Evolutionary conservation across 2,888 invertebrate species (phyloP), one percentile per base, ranked within the genome.

Genomic region (Apomyelois bistriatella): DNA sequence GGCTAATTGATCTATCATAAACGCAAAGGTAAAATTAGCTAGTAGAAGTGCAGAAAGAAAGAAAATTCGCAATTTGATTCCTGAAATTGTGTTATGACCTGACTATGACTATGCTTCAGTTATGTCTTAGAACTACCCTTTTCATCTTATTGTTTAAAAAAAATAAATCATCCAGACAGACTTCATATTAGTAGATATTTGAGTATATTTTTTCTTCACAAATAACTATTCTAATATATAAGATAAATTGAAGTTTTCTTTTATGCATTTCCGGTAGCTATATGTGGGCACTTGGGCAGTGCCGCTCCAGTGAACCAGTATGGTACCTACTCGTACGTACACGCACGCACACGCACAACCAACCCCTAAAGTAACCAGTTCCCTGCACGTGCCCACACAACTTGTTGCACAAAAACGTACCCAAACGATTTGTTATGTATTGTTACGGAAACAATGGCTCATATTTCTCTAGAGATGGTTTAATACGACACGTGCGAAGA

Each of bases 371-470:
- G 8, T 38, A 42, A 42, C 42, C 41, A 37, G 32, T 22, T 28
- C 53, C 59, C 51, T 66, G 65, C 72, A 73, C 75, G 73, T 73
- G 72, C 64, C 60, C 38, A 57, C 55, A 46, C 61, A 51, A 68
- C 66, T 66, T 69, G 66, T 71, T 70, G 66, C 66, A 65, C 61
- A 68, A 63, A 65, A 64, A 62, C 49, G 6, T 48, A 53, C 54
- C 57, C 62, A 58, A 60, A 60, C 57, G 58, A 58, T 60, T 64
- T 59, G 57, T 59, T 56, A 53, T 58, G 58, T 60, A 70, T 70
- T 75, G 72, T 72, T 64, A 65, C 57, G 64, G 62, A 65, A 71
- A 75, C 61, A 76, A 77, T 72, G 59, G 61, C 40, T 40, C 49
- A 40, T 40, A 50, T 50, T 41, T 50, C 40, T 50, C 10, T n/a